These are phyloP conservation scores for Apotomis betuletana DNA, from an alignment of 2,888 invertebrate genomes.

Conservation along the genomic window DNA sequence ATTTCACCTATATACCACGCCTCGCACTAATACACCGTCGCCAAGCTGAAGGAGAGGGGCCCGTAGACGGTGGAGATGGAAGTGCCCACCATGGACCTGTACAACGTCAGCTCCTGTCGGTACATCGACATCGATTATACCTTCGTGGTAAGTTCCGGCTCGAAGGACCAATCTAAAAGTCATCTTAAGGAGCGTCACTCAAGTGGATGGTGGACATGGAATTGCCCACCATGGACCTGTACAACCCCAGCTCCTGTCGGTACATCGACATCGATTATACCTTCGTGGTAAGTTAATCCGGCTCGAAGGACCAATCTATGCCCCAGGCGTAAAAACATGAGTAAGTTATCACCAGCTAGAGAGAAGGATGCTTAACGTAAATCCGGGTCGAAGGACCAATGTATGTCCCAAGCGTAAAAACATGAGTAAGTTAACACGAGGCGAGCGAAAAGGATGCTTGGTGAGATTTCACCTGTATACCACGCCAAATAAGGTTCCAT, in stretches of 20 bases:
- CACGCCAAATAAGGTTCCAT: no score
- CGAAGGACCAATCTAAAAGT: no score
- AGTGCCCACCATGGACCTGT: conserved; percentile 87
- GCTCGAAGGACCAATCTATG: no score
- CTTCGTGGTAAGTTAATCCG: conserved; percentile 67
- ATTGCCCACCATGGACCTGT: conserved; percentile 87
- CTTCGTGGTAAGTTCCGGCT: conserved; percentile 67
- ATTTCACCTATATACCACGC: no score
- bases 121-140: conserved; percentile 87
- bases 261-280: conserved; percentile 87
- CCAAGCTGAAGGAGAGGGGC: conserved; percentile 75
- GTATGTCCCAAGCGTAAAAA: no score
- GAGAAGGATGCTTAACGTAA: no score
- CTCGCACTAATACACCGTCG: conserved; percentile 46
- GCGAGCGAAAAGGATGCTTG: no score
- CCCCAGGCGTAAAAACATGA: no score
- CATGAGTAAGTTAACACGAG: no score
- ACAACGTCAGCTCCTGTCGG: conserved; percentile 86
- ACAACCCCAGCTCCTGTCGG: conserved; percentile 86
- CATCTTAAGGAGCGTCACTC: conserved; percentile 72
- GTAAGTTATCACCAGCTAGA: conserved; percentile 48
- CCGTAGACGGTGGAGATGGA: conserved; percentile 86
- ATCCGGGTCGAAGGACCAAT: conserved; percentile 48
- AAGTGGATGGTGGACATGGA: conserved; percentile 86
- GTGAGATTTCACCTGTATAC: no score